phyloP scores from a whole-genome alignment of 2,797 vertebrate genomes.

The Pelodytes ibericus region DNA sequence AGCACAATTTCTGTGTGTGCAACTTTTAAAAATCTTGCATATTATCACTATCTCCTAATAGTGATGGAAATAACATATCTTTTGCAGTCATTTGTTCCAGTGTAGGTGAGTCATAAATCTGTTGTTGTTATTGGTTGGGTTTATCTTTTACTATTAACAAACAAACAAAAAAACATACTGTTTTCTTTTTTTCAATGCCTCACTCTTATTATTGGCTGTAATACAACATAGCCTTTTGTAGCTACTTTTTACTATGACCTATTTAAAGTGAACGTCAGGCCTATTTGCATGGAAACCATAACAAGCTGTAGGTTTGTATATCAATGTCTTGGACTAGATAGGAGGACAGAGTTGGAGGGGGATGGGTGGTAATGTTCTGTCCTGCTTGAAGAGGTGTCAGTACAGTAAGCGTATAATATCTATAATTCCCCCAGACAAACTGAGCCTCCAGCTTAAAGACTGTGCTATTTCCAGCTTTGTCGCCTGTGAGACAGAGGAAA shows the following conservation, averaged over 20 bases:
- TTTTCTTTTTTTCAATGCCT: not conserved
- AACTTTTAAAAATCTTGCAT: too few species aligned
- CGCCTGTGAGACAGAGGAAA: conserved; percentile 49
- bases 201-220: not conserved
- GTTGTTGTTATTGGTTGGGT: too few species aligned
- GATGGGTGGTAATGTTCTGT: conserved; percentile 8
- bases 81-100: too few species aligned
- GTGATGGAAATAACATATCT: too few species aligned
- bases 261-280: not conserved
- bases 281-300: not conserved
- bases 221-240: not conserved
- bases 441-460: conserved; percentile 39
- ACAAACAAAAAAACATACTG: too few species aligned
- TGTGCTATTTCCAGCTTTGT: conserved; percentile 53
- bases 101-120: too few species aligned
- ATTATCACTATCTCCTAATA: too few species aligned
- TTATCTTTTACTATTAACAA: too few species aligned
- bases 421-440: conserved; percentile 45
- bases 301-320: not conserved
- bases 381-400: conserved; percentile 42
- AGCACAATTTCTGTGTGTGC: too few species aligned
- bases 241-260: not conserved
- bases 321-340: not conserved
- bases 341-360: not conserved
- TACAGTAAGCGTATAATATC: conserved; percentile 18